Evolutionary conservation across 2,797 vertebrate species (phyloP).

Genomic region (Semotilus atromaculatus): DNA sequence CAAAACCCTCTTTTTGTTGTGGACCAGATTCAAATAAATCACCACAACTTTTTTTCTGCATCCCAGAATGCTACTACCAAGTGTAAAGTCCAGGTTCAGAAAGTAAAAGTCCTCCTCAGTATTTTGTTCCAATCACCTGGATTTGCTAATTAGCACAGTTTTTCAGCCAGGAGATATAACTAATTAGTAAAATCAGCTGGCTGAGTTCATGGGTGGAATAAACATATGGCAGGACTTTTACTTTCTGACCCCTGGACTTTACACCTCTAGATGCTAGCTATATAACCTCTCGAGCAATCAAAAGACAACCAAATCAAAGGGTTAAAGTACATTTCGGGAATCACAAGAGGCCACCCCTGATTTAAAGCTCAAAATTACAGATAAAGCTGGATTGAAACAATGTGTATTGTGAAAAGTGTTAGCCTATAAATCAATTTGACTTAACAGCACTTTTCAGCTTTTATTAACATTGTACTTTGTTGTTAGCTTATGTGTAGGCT

Average conservation of each 20-base stretch:
- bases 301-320: not conserved
- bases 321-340: not conserved
- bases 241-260: no score
- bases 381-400: not conserved
- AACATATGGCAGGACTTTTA: no score
- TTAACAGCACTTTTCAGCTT: not conserved
- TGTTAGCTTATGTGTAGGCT: not conserved
- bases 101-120: no score
- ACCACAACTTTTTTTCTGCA: not conserved
- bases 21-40: not conserved
- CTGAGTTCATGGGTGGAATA: no score
- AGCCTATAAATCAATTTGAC: not conserved
- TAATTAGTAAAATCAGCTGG: no score
- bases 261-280: no score
- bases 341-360: not conserved
- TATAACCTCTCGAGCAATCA: no score
- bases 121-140: no score
- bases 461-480: not conserved
- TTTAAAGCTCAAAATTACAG: not conserved
- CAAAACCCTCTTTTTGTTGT: conserved; percentile 1
- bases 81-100: no score
- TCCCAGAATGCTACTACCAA: not conserved
- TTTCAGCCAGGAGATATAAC: no score
- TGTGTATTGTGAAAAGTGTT: not conserved
- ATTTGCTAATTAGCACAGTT: no score